These are phyloP conservation scores for Carpatolechia fugitivella DNA, from an alignment of 2,888 invertebrate species.

Conservation along the genomic window DNA sequence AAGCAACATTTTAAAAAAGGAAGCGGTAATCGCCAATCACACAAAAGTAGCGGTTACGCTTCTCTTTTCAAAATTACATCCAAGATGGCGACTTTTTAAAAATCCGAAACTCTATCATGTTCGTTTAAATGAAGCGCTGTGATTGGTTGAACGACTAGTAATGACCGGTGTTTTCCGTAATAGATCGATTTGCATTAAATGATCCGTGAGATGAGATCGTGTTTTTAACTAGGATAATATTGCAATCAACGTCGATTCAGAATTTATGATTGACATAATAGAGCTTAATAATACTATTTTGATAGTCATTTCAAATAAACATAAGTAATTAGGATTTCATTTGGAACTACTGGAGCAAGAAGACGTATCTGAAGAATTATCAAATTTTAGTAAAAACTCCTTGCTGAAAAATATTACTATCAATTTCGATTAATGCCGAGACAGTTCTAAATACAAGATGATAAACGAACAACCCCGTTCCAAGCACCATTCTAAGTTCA, in stretches of 20 bases:
- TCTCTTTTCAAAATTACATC: conserved; percentile 54
- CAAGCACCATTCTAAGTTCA: conserved; percentile 41
- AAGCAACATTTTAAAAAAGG: conserved; percentile 39
- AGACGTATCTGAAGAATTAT: too few relatives aligned
- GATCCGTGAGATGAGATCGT: conserved; percentile 69
- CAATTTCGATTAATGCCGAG: not conserved
- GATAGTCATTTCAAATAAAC: conserved; percentile 10
- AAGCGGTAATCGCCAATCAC: conserved; percentile 45
- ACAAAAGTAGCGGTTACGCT: conserved; percentile 55
- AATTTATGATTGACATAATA: conserved; percentile 11
- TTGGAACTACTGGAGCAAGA: not conserved
- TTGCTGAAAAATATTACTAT: not conserved
- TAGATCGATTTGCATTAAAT: conserved; percentile 76
- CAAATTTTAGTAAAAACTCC: too few relatives aligned
- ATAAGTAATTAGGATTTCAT: not conserved
- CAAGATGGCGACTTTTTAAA: conserved; percentile 66
- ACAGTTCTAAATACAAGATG: conserved; percentile 4
- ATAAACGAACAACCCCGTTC: conserved; percentile 15
- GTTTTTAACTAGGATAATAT: conserved; percentile 50
- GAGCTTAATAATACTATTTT: conserved; percentile 9
- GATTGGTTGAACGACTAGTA: conserved; percentile 58
- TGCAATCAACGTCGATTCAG: conserved; percentile 29
- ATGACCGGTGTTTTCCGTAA: conserved; percentile 59
- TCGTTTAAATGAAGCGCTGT: conserved; percentile 52
- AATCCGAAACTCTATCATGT: conserved; percentile 69